Conservation (phyloP, 2,113 vertebrate species). For the Callorhinus ursinus region DNA sequence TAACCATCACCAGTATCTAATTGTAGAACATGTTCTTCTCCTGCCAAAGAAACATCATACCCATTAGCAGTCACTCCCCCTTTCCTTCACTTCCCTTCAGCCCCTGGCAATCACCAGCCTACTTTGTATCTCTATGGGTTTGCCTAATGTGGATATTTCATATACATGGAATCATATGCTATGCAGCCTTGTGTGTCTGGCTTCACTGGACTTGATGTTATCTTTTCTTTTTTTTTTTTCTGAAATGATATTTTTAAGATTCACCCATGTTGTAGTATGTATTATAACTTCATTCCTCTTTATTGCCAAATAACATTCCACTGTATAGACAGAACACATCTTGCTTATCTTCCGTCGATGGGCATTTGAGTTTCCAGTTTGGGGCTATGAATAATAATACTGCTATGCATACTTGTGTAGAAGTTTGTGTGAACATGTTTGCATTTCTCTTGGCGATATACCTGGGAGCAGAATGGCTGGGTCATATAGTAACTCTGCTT, state of each 20-base stretch:
- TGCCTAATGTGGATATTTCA: not conserved
- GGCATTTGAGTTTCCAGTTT: not conserved
- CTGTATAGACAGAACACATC: not conserved
- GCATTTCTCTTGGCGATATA: not conserved
- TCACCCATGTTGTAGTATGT: not conserved
- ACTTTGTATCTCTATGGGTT: not conserved
- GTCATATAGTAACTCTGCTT: not conserved
- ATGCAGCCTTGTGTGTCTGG: not conserved
- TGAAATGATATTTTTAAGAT: not conserved
- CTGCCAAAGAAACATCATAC: not conserved
- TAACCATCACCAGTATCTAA: not conserved
- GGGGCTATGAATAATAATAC: not conserved
- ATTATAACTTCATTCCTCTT: not conserved
- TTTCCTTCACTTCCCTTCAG: not conserved
- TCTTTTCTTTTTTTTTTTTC: not conserved
- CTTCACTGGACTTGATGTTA: not conserved
- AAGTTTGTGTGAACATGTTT: not conserved
- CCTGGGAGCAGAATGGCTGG: not conserved
- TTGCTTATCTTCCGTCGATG: not conserved
- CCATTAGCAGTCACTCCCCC: not conserved
- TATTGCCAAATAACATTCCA: not conserved
- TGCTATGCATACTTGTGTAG: not conserved
- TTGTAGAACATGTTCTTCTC: slow-evolving; percentile 12
- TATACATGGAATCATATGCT: not conserved
- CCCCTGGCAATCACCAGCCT: not conserved